Evolutionary conservation across 2,113 vertebrate genomes (phyloP), one percentile per base, ranked within the genome.

Genomic region (Hiodon tergisus): DNA sequence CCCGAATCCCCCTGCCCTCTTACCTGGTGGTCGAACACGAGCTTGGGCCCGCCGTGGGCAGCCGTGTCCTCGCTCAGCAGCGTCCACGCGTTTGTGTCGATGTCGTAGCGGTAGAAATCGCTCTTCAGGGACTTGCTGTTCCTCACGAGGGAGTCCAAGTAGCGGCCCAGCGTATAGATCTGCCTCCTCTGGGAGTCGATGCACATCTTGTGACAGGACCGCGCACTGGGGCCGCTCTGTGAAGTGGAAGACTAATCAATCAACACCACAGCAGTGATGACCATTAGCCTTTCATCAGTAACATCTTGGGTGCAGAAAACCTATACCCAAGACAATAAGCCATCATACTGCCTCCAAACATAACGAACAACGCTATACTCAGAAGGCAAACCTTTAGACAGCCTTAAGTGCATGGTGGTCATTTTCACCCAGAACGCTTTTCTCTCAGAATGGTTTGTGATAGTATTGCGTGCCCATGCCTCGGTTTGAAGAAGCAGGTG

Each of bases 171-270:
- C 0, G 97, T 99, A 87, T 99, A 99, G 84, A 99, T 98, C 83
- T 99, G 97, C 53, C 96, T 91, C 8, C 97, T 84, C 1, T 96
- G 95, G 13, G 96, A 97, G 87, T 99, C 97, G 47, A 99, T 98
- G 85, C 97, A 99, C 97, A 99, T 99, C 88, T 99, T 99, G 87
- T 99, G 97, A 81, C 97, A 99, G 0, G 97, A 99, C 10, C 97
- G 93, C 52, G 97, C 96, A n/a, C 96, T 98, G 0, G 97, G 97
- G 2, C 97, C 97, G 14, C 86, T 95, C 97, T 99, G 81, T 46
- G 17, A 5, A 13, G 31, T 76, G 31, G 68, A 31, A 55, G 8
- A 62, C n/a, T 46, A 11, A 66, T 9, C 2, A 16, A 66, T 47
- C 46, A 11, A 1, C 10, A 61, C 51, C 48, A 62, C 6, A 9